A percentile compares a stretch with the other conserved stretches of the same genome.
Evolutionary conservation across 2,113 vertebrate genomes (phyloP).

Genomic region (Vulpes ferrilata): DNA sequence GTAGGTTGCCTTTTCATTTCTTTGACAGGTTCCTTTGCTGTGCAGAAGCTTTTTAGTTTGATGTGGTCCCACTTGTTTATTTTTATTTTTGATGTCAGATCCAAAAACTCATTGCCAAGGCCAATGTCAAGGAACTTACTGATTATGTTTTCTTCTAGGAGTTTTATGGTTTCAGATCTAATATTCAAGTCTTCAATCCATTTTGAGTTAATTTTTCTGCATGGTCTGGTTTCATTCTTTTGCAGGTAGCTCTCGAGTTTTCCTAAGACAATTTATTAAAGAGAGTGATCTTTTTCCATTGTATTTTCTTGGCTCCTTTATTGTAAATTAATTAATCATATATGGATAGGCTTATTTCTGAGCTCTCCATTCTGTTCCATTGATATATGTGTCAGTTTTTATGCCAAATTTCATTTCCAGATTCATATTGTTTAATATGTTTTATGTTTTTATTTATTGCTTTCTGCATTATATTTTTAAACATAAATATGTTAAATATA

Average conservation of each 20-base stretch:
- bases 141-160: neutral
- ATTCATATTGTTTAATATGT: neutral
- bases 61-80: neutral
- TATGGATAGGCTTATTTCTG: neutral
- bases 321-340: neutral
- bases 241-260: neutral
- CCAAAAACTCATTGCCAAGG: neutral
- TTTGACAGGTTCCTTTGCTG: neutral
- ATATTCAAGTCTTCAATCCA: neutral
- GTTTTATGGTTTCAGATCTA: neutral
- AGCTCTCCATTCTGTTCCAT: neutral
- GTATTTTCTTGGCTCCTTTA: neutral
- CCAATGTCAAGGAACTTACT: neutral
- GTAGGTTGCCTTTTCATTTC: neutral
- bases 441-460: constrained; percentile 5
- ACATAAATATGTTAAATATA: neutral
- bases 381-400: neutral
- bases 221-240: neutral
- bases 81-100: neutral
- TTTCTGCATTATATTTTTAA: neutral
- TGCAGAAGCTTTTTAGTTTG: neutral
- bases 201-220: neutral
- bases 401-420: neutral
- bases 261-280: neutral
- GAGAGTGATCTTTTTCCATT: neutral